Evolutionary conservation across 2,113 vertebrate species (phyloP).

Genomic region (Rostratula benghalensis): DNA sequence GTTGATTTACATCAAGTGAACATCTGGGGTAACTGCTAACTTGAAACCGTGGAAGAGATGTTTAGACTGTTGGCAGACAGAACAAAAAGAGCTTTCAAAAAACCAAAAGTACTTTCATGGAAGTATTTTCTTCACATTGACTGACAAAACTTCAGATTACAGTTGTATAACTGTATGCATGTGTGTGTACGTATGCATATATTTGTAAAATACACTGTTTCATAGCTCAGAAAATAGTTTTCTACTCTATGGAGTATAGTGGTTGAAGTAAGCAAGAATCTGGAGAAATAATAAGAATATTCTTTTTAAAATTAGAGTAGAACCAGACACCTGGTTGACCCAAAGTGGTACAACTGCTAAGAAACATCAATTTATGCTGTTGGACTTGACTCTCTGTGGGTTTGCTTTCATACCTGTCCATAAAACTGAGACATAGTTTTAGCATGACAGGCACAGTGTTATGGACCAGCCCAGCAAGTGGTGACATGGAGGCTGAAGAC

Average conservation of each 20-base stretch:
- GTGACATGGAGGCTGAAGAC: background rate
- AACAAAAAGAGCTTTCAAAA: background rate
- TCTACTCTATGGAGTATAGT: background rate
- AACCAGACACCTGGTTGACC: background rate
- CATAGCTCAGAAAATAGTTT: background rate
- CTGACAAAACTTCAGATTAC: background rate
- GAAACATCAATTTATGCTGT: background rate
- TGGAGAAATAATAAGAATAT: background rate
- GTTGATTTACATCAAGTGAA: background rate
- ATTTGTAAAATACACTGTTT: background rate
- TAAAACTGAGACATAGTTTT: background rate
- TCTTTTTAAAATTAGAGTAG: background rate
- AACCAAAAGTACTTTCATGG: background rate
- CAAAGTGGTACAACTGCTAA: background rate
- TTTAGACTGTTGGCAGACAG: background rate
- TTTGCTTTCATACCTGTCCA: background rate
- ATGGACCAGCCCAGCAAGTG: background rate
- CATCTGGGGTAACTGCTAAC: background rate
- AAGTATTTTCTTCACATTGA: background rate
- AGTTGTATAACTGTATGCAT: fast-evolving
- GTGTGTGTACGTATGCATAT: too few species aligned
- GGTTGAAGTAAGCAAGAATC: background rate
- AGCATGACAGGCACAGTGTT: background rate
- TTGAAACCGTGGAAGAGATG: background rate
- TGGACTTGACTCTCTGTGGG: background rate